Evolutionary conservation across 2,888 invertebrate genomes (phyloP).

Genomic region (Exephanes ischioxanthus): DNA sequence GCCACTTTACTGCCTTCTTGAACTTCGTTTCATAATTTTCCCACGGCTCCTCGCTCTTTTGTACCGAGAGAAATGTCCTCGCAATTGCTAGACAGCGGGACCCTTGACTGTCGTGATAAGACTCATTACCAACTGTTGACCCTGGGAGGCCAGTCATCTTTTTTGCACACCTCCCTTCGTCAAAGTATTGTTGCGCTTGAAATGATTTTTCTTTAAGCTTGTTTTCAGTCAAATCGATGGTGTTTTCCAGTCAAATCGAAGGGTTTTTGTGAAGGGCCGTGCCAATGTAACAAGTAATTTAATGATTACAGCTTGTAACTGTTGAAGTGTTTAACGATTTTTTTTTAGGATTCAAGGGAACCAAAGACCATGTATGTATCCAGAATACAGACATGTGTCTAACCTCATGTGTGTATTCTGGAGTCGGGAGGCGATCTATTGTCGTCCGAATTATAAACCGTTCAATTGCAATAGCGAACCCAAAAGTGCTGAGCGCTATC

Average conservation of each 20-base stretch:
- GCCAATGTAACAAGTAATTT: not conserved
- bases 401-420: not conserved
- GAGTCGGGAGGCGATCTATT: no score
- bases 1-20: conserved; percentile 18
- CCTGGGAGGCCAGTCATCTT: not conserved
- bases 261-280: not conserved
- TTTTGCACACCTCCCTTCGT: not conserved
- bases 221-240: not conserved
- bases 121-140: not conserved
- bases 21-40: conserved; percentile 30
- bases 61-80: not conserved
- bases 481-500: no score
- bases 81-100: not conserved
- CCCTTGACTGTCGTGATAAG: not conserved
- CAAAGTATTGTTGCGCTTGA: not conserved
- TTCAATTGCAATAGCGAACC: no score
- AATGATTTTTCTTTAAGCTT: not conserved
- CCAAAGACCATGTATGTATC: not conserved
- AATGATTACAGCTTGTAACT: not conserved
- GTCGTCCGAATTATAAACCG: not conserved
- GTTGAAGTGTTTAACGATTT: not conserved
- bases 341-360: not conserved
- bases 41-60: not conserved
- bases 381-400: no score
- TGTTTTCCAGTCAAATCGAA: not conserved